Evolutionary conservation across 2,888 invertebrate species (phyloP), one percentile per base, ranked within the genome.

Genomic region (Xestia xanthographa): DNA sequence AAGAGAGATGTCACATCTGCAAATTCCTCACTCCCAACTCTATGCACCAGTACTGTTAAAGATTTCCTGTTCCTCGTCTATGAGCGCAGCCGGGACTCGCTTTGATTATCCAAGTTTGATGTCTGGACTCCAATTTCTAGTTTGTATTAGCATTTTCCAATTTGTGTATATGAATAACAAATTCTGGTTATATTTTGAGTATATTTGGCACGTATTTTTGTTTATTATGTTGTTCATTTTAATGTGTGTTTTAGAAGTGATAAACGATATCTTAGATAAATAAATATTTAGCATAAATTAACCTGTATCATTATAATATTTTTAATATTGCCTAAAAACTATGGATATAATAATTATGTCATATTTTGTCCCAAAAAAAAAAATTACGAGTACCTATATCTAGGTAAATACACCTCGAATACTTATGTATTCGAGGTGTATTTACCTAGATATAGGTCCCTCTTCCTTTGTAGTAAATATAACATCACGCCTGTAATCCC

Each of bases 51-150:
- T 80, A 82, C 86, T 80, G 80, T 84, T 81, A 84, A 90, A 89
- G 88, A 90, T 89, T 88, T 85, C 86, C 86, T 83, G 87, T 87
- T 83, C 88, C 91, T 88, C 86, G 87, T 84, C 90, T 87, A 87
- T 86, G 89, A 90, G 88, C 90, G 88, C 90, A 84, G 88, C 87
- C 88, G 91, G 91, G 89, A 85, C 90, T 89, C 88, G 89, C 95
- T 95, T 95, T 95, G 95, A 95, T 95, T 95, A 95, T 95, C 93
- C 94, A 96, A 95, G 95, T 95, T 94, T 95, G 95, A 95, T 92
- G 93, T 94, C 94, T 95, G 94, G 92, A 91, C 91, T 91, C 91
- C 88, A 91, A 91, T 91, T 91, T 91, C 89, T 90, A 89, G 90
- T 86, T 88, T 84, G 90, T 86, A 95, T 95, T 95, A 93, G 93